Conservation (phyloP, 1,140 invertebrate species). For the Agrypnia vestita region DNA sequence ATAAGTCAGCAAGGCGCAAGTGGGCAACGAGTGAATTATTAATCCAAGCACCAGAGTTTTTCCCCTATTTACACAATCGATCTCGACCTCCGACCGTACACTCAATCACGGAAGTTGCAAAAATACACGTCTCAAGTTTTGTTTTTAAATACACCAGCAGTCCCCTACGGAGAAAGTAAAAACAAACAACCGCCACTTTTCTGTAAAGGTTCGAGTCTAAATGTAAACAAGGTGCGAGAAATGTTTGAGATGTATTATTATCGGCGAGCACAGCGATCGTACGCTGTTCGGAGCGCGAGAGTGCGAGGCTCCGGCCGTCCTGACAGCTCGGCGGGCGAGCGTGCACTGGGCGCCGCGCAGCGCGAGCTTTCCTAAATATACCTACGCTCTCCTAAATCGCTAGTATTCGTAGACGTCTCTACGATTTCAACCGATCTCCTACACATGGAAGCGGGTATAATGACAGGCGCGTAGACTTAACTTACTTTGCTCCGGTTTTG, state of each 20-base stretch:
- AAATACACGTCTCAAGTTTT: conserved; percentile 10
- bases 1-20: conserved; percentile 41
- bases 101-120: conserved; percentile 49
- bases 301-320: conserved; percentile 23
- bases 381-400: conserved; percentile 30
- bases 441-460: conserved; percentile 17
- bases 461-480: conserved; percentile 52
- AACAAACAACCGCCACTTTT: neutral
- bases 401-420: conserved; percentile 47
- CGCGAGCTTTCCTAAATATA: conserved; percentile 58
- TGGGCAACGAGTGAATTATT: conserved; percentile 45
- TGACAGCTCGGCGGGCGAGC: conserved; percentile 53
- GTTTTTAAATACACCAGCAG: neutral
- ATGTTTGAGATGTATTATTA: conserved; percentile 27
- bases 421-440: conserved; percentile 43
- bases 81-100: conserved; percentile 42
- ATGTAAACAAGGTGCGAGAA: conserved; percentile 23
- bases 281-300: conserved; percentile 24
- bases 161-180: neutral
- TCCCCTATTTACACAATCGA: conserved; percentile 49
- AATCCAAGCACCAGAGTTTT: conserved; percentile 47
- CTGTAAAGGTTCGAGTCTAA: neutral
- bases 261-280: conserved; percentile 43
- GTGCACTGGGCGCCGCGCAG: conserved; percentile 51
- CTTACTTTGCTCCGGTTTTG: conserved; percentile 52